Base-by-base conservation (phyloP, 2,888 invertebrate species). In the Idaea aversata region DNA sequence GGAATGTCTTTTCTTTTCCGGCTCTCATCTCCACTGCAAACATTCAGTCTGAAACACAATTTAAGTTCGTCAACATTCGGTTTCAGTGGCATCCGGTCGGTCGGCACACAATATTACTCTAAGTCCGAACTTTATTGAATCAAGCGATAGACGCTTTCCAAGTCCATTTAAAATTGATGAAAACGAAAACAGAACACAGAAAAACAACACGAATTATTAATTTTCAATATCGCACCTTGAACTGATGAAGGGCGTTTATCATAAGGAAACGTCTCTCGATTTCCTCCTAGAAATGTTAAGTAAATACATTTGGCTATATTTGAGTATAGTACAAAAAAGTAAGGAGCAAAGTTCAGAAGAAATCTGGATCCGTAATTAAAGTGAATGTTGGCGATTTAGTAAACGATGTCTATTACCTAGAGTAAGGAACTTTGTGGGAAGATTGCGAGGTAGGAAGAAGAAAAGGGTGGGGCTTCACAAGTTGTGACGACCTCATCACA, bases 41-140 rank as follows among this genome's bases (percentile, higher is more conserved):
- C 82, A 83, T 72, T 70, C 75, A 77, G 73, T 75, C 74, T 78
- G 81, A 84, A 88, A 87, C 82, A 87, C 85, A 88, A 88, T 88
- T 88, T 86, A 88, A 88, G 85, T 88, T 88, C 77, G 86, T 84
- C 86, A 88, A 86, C 84, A 85, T 77, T 68, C 77, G 79, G 77
- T 80, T 78, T 77, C 76, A 75, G 73, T 72, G 74, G 74, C 76
- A 70, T 69, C 71, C 67, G 67, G 73, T 70, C 74, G 36, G 36
- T 61, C 36, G 47, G 34, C 36, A 61, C 67, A 66, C 66, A 71
- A 66, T 72, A 75, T 74, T 72, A 68, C 70, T 69, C 65, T 59
- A 68, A 65, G 69, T 66, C 61, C 62, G 65, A 75, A 75, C 70
- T 78, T 77, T 75, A 75, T 77, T 77, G 75, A 77, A 77, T 80